Base-by-base conservation (phyloP, 2,113 vertebrate species). In the Oryzias javanicus region DNA sequence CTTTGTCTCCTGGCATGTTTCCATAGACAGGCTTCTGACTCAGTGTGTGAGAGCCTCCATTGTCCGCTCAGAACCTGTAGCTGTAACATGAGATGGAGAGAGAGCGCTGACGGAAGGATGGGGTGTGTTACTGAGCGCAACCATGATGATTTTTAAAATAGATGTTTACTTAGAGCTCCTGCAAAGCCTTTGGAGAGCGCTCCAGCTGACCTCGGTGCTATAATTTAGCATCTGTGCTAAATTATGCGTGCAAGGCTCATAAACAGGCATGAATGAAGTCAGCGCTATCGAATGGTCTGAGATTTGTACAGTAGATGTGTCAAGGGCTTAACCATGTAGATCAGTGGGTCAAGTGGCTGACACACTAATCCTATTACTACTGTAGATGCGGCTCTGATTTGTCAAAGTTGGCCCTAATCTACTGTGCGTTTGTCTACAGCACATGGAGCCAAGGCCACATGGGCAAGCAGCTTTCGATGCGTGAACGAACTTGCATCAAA, bases 291-390 rank as follows among this genome's bases (percentile, higher is more conserved):
- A 49, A 72, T 54, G 45, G 55, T 59, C 67, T 25, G 68, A 52
- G 44, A 52, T 74, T 70, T 68, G 70, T 79, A 79, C 68, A 71
- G 69, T 75, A 16, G 44, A 49, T 75, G 48, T 5, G 3, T 12
- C 40, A 41, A 79, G 27, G 63, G 59, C 74, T 80, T 77, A 83
- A 80, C 55, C 78, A 77, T 83, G 27, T 80, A 84, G 84, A 84
- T 86, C 84, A 86, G 72, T 86, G 68, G 83, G 86, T 85, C 82
- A 88, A 85, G 80, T 79, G 56, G 17, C 76, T 74, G 62, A 76
- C 77, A 56, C 42, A 16, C 53, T 87, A 86, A 89, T 85, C 85
- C 72, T 72, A 72, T 89, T 84, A 86, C 25, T 16, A 35, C 35
- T 35, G 35, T 35, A 55, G 69, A 66, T 66, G 25, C 60, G 63